Evolutionary conservation across 92 coral and sea anemone genomes (phyloP), one percentile per base, ranked within the genome.

Genomic region (Muricea muricata): DNA sequence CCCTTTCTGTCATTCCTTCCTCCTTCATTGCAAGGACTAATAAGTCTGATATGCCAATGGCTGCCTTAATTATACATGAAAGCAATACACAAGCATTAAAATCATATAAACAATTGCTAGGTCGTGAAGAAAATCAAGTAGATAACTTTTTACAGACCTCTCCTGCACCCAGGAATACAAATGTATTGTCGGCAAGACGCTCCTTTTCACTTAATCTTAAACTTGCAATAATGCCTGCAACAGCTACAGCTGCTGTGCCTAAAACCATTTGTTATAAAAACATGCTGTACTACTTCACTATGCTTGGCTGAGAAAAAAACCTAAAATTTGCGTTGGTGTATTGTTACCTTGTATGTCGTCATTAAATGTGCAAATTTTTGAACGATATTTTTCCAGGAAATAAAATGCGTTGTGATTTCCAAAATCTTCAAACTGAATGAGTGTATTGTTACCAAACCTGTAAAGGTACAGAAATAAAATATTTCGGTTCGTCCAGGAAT

Each of bases 381-480:
- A 84, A 41, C 98, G 88, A 63, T 93, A 96, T 69, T 96, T 91
- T 65, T 92, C 93, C 89, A 96, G 80, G 81, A 96, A 96, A 65
- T 93, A 85, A 85, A 96, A 96, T 24, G 99, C 99, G 89, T 96
- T 96, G 91, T 96, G 97, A 83, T 96, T 96, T n/a, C 99, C 97
- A 90, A 93, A 96, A 68, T 96, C 99, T 85, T 96, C 99, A 89
- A 96, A 96, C 93, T 96, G 99, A 67, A 96, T 96, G 60, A 96
- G 83, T 21, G 92, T 92, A 28, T 93, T 86, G 65, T 87, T 88
- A 7, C 99, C 99, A 90, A 88, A 96, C 71, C 99, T 96, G 69
- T 10, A 65, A 79, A 52, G 40, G 57, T 9, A n/a, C n/a, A n/a
- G n/a, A n/a, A n/a, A n/a, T n/a, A n/a, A n/a, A n/a, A n/a, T n/a